Percentiles rank a stretch among this genome's conserved stretches.
phyloP scores from a whole-genome alignment of 2,113 vertebrate species.

The Strigops habroptila region DNA sequence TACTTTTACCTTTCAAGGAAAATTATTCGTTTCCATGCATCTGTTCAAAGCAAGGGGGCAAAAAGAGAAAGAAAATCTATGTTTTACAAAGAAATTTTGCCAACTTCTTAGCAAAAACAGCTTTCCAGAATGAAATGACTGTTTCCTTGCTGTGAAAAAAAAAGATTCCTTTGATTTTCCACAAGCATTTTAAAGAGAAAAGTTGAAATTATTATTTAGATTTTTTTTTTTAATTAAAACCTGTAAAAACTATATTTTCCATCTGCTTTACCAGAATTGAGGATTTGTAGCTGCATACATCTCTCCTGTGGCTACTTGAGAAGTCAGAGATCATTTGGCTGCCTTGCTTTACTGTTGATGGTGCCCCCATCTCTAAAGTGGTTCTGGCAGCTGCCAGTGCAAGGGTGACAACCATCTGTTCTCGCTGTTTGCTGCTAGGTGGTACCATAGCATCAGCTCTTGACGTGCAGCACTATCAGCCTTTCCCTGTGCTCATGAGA shows the following conservation, averaged over 20 bases:
- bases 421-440: background rate
- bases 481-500: background rate
- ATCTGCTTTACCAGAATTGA: background rate
- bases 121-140: background rate
- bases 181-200: background rate
- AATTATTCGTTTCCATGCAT: background rate
- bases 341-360: background rate
- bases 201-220: background rate
- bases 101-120: background rate
- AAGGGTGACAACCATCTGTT: background rate
- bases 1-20: background rate
- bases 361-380: background rate
- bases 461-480: fast-evolving
- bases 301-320: background rate
- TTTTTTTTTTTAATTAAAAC: background rate
- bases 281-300: background rate
- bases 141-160: background rate
- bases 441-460: background rate
- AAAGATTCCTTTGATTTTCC: background rate
- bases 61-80: background rate
- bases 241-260: background rate
- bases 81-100: background rate
- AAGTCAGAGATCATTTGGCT: background rate
- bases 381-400: background rate
- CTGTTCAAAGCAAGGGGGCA: background rate